Base-by-base conservation (phyloP, 2,888 invertebrate species). In the Drosophila formosana region DNA sequence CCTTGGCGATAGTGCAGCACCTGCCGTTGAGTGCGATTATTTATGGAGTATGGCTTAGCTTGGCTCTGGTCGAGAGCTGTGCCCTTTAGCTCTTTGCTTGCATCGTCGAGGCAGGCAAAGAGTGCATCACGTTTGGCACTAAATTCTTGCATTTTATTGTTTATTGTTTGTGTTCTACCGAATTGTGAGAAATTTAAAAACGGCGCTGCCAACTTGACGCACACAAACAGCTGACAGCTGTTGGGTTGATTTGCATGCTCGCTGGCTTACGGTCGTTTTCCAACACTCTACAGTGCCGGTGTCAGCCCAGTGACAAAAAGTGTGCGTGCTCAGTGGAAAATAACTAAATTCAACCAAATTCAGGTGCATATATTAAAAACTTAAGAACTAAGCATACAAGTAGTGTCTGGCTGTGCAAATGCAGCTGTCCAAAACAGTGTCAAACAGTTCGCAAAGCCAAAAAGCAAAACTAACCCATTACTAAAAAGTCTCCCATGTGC, bases 41-140 rank as follows among this genome's bases (percentile, higher is more conserved):
- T 86, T 70, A 91, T 11, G 26, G 86, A 72, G 70, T 82, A 88
- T 5, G 72, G 70, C 32, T 80, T 73, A 23, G 82, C 65, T 11
- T 57, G 69, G n/a, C 74, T 88, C 75, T 92, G 92, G 78, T 90
- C 92, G 53, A 90, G 89, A 66, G 78, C 89, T 67, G 89, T 93
- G 88, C 88, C 93, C 89, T 87, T 94, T 92, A 92, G 41, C 9
- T 90, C 91, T 60, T 94, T 95, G 84, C 95, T 95, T 26, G 95
- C 95, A 80, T 94, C 93, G 84, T 95, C 94, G 7, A 97, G 91
- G 63, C 94, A 94, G 58, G 95, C 95, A 82, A 96, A 96, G 4
- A 96, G 93, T 79, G 94, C 94, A 89, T 95, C 95, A 77, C 95
- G 95, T 73, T 96, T 94, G 74, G 94, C 93, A 46, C 93, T 92